phyloP scores from a whole-genome alignment of 2,888 invertebrate species.

The Caenorhabditis afra region DNA sequence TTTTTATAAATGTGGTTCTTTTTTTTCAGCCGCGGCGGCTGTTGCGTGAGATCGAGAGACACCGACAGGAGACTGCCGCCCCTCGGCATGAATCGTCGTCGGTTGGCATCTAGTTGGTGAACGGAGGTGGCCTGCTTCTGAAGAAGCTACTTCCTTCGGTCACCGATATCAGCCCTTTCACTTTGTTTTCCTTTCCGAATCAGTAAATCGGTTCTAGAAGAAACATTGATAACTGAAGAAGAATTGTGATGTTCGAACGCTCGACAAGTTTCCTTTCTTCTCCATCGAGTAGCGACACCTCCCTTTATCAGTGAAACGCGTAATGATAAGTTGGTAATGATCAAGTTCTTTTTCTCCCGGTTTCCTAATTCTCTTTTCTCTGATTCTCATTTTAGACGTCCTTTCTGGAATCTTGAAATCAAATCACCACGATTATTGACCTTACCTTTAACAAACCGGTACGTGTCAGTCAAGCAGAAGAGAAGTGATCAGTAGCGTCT shows the following conservation, averaged over 20 bases:
- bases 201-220: conserved; percentile 2
- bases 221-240: not conserved
- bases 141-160: conserved; percentile 51
- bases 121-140: conserved; percentile 37
- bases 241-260: not conserved
- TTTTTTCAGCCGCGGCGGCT: conserved; percentile 42
- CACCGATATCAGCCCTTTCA: conserved; percentile 54
- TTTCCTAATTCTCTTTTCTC: conserved; percentile 5
- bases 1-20: conserved; percentile 50
- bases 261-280: conserved; percentile 29
- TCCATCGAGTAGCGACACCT: conserved; percentile 30
- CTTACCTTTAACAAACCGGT: conserved; percentile 40
- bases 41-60: conserved; percentile 56
- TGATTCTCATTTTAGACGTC: conserved; percentile 9
- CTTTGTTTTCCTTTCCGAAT: conserved; percentile 6
- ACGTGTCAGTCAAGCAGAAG: conserved; percentile 21
- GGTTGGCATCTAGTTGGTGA: conserved; percentile 54
- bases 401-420: conserved; percentile 12
- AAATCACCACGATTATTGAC: conserved; percentile 6
- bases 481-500: conserved; percentile 9
- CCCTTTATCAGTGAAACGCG: conserved; percentile 31
- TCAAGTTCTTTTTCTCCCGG: conserved; percentile 43
- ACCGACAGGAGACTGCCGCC: conserved; percentile 46
- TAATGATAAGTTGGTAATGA: conserved; percentile 50
- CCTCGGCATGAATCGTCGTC: conserved; percentile 44